These are phyloP conservation scores for human (Homo sapiens) DNA, from an alignment of 2,113 vertebrate species.

Conservation along the genomic window GRCh38 chr2:80464501-80465000, in stretches of 20 bases:
- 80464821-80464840: not conserved
- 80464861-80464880: not conserved
- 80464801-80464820: not conserved
- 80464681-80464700: not conserved
- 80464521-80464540: not conserved
- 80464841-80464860: not conserved
- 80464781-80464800: not conserved
- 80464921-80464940: not conserved
- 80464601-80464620: not conserved
- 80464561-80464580: not conserved
- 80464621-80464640: not conserved
- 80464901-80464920: not conserved
- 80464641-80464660: not conserved
- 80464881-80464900: not conserved
- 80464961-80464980: not conserved
- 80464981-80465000: not conserved
- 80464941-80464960: not conserved
- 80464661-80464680: fast-evolving
- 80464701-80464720: not conserved
- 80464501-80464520: not conserved
- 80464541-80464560: not conserved
- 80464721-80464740: not conserved
- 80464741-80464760: not conserved
- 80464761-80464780: not conserved
- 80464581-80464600: not conserved